Evolutionary conservation across 1,140 invertebrate genomes (phyloP), one percentile per base, ranked within the genome.

Genomic region (Heliconius congener): DNA sequence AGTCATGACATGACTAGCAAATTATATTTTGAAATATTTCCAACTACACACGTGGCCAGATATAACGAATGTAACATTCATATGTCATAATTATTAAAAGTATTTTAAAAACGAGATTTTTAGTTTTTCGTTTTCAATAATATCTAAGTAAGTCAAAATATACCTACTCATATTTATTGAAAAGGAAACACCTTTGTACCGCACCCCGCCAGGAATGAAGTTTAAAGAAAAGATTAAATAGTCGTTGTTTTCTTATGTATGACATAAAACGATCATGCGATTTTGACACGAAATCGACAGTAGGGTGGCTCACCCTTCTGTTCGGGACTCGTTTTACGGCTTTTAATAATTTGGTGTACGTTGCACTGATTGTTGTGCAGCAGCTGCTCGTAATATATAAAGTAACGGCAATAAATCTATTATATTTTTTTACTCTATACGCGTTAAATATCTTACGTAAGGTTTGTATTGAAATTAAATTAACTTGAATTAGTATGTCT

Each of bases 291-390:
- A 87, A 82, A 85, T 86, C 86, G 79, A 89, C 86, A 87, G 86
- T 90, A 84, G 91, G 91, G 91, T 91, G 86, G 88, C 89, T 92
- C 92, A 93, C 93, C 93, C 93, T 92, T 91, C 88, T 86, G 79
- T 82, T 77, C 81, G 80, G 84, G 86, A 92, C 91, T 92, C 91
- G 92, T 93, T 93, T 94, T 93, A 94, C 89, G 88, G 91, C 89
- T 93, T 94, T 94, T 93, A 92, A 94, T 93, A 93, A 93, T 93
- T 94, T 87, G 87, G 81, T 86, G 84, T 91, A 93, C 93, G 92
- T 91, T 93, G 89, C 91, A 92, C 84, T 91, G 93, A 94, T 94
- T 94, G 92, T 91, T 84, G 80, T 77, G 78, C 78, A 78, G 90
- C 93, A 93, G 93, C 93, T 94, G 92, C 89, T 87, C 83, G 81